Evolutionary conservation across 2,888 invertebrate genomes (phyloP).

Genomic region (Drosophila lacicola): DNA sequence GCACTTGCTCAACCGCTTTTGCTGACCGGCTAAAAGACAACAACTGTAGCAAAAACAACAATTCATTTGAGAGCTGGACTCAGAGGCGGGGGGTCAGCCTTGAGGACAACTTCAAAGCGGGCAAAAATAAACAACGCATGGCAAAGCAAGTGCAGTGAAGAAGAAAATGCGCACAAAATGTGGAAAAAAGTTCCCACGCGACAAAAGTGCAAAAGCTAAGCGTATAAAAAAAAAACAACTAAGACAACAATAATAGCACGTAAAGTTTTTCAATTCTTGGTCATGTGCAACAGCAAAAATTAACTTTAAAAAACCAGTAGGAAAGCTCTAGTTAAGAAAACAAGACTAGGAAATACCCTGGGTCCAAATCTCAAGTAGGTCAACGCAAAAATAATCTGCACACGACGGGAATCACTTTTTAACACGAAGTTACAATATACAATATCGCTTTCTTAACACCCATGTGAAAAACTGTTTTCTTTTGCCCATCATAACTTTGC

Average conservation of each 20-base stretch:
- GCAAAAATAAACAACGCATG: constrained; percentile 9
- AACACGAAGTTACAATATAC: no score
- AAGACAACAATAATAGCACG: constrained; percentile 20
- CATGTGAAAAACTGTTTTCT: no score
- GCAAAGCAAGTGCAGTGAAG: constrained; percentile 47
- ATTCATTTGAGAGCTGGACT: constrained; percentile 2
- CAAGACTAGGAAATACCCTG: constrained; percentile 9
- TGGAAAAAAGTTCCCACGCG: constrained; percentile 58
- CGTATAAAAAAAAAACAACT: constrained; percentile 9
- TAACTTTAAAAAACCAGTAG: constrained; percentile 12
- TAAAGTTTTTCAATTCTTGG: constrained; percentile 54
- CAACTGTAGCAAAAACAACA: constrained; percentile 8
- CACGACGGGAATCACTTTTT: background rate
- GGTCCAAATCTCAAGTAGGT: background rate
- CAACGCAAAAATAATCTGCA: background rate
- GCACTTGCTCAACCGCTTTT: constrained; percentile 49
- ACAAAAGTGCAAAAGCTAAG: constrained; percentile 49
- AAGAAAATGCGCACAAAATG: constrained; percentile 26
- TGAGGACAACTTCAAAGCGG: constrained; percentile 50
- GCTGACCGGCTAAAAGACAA: constrained; percentile 20
- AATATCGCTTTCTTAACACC: background rate
- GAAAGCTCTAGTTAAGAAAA: background rate
- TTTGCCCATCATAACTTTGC: no score
- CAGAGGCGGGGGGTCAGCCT: constrained; percentile 30
- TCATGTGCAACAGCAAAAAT: constrained; percentile 24